These are phyloP conservation scores for Patella vulgata DNA, from an alignment of 1,140 invertebrate genomes.

Conservation along the genomic window DNA sequence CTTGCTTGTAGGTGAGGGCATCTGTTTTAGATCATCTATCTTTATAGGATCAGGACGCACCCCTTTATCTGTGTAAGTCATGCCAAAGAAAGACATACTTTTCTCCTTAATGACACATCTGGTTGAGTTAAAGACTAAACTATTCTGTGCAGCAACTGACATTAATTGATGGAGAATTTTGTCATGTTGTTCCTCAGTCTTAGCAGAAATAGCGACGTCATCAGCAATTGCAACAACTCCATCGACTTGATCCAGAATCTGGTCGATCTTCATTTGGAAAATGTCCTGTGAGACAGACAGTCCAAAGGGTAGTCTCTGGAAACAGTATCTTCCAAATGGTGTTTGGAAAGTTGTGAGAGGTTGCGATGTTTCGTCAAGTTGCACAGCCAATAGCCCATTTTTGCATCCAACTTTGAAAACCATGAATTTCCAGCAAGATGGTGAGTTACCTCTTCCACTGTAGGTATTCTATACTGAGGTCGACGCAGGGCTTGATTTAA, in stretches of 20 bases:
- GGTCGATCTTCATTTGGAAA: conserved; percentile 53
- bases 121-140: conserved; percentile 6
- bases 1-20: conserved; percentile 44
- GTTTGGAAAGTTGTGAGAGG: conserved; percentile 39
- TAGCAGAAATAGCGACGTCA: conserved; percentile 55
- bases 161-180: conserved; percentile 12
- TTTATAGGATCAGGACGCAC: conserved; percentile 8
- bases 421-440: conserved; percentile 7
- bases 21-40: conserved; percentile 32
- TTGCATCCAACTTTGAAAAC: conserved; percentile 25
- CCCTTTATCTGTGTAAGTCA: not conserved
- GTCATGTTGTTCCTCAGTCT: conserved; percentile 17
- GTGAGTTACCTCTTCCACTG: conserved; percentile 21
- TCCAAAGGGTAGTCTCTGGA: conserved; percentile 39
- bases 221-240: conserved; percentile 60
- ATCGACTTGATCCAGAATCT: conserved; percentile 38
- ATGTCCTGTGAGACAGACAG: conserved; percentile 27
- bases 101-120: conserved; percentile 5
- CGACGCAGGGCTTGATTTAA: conserved; percentile 32
- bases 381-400: conserved; percentile 28
- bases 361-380: conserved; percentile 35
- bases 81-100: conserved; percentile 11
- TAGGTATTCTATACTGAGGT: conserved; percentile 45
- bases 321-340: conserved; percentile 19
- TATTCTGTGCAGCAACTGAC: not conserved